Evolutionary conservation across 1,140 invertebrate species (phyloP), one percentile per base, ranked within the genome.

Genomic region (Conus ventricosus): DNA sequence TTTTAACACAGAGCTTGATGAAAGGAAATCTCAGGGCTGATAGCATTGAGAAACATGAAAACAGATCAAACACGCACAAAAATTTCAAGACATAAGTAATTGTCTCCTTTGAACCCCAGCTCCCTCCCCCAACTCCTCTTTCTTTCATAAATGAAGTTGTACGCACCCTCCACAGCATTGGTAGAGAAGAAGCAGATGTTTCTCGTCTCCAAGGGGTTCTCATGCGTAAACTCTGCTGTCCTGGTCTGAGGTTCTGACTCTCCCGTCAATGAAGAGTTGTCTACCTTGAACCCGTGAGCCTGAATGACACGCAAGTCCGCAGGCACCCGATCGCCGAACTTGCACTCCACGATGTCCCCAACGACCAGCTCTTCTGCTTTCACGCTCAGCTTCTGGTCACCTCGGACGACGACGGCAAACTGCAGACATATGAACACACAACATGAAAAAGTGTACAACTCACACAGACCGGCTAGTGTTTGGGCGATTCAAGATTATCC

Each of bases 141-240:
- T 39, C 39, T 39, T 39, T 39, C 39, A 3, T 39, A 4, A 60
- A 60, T 15, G 15, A 60, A 60, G 57, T 8, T 8, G 57, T 60
- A 88, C 81, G 88, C 92, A 95, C 97, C 98, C 96, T 99, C 98
- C 81, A 99, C 98, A 93, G 98, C 98, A 95, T 99, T 99, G 63
- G 98, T 99, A 67, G 98, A 99, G 96, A 99, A 99, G 96, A 99
- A 99, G 84, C 98, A 98, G 91, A 99, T 95, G 95, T 99, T 99
- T 95, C 98, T 99, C 55, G 98, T 99, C 96, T 99, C 98, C 91
- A 99, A 95, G 2, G 98, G 98, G 95, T 99, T 99, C 91, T 99
- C 98, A 95, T 99, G 97, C 85, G 98, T 99, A 94, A 97, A 98
- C 91, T 99, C 98, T 23, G 97, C 96, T 89, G 97, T 97, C 93